Conservation (phyloP, 2,113 vertebrate genomes). For the Anhinga anhinga region DNA sequence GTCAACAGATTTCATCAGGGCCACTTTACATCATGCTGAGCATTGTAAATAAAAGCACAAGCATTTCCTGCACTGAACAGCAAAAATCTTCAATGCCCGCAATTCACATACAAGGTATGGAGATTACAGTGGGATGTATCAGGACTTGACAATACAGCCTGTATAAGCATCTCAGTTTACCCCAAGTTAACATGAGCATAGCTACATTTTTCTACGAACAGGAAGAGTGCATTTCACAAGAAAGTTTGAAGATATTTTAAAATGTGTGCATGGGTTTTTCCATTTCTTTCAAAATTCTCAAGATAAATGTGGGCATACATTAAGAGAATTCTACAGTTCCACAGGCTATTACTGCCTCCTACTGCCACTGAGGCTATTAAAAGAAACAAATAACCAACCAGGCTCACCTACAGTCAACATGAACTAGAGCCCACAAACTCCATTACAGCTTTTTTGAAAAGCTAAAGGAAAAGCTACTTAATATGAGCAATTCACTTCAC, state of each 20-base stretch:
- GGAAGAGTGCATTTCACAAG: background rate
- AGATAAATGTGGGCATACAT: background rate
- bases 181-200: background rate
- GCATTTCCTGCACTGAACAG: background rate
- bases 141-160: background rate
- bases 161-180: background rate
- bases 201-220: background rate
- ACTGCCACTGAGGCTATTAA: background rate
- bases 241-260: background rate
- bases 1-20: background rate
- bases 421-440: background rate
- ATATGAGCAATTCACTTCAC: background rate
- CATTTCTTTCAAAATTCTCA: background rate
- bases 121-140: background rate
- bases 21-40: background rate
- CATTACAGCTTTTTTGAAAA: background rate
- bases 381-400: background rate
- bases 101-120: background rate
- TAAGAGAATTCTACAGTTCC: background rate
- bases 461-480: background rate
- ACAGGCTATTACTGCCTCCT: background rate
- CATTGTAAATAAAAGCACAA: background rate
- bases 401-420: background rate
- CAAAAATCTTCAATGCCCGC: background rate
- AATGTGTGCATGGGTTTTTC: background rate